phyloP scores from a whole-genome alignment of 1,140 invertebrate species.

The Eubasilissa regina region DNA sequence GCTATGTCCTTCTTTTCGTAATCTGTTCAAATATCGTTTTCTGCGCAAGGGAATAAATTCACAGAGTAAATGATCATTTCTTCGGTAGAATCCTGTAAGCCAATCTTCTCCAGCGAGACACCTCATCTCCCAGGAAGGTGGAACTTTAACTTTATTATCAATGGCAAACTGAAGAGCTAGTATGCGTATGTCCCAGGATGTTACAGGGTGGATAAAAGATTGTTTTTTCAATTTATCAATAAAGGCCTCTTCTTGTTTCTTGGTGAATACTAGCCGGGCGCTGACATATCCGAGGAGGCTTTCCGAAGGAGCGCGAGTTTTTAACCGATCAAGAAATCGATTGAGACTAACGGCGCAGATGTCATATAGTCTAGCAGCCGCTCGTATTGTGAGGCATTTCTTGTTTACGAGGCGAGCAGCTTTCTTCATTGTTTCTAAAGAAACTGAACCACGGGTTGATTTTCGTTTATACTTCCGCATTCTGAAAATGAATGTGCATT shows the following conservation, averaged over 20 bases:
- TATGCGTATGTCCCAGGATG: conserved; percentile 8
- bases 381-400: conserved; percentile 1
- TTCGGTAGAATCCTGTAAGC: conserved; percentile 22
- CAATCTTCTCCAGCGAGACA: conserved; percentile 26
- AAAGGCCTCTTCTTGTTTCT: not conserved
- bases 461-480: conserved; percentile 35
- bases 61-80: conserved; percentile 26
- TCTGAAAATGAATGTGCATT: conserved; percentile 6
- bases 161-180: conserved; percentile 11
- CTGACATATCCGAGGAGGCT: not conserved
- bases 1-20: not conserved
- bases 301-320: not conserved
- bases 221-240: not conserved
- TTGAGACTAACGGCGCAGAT: conserved; percentile 2
- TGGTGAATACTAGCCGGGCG: conserved; percentile 2
- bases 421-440: conserved; percentile 30
- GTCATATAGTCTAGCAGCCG: not conserved
- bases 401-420: conserved; percentile 14
- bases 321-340: conserved; percentile 2
- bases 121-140: not conserved
- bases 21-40: conserved; percentile 13
- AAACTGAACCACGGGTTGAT: conserved; percentile 23
- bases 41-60: not conserved
- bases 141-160: not conserved
- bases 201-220: not conserved